A percentile compares a stretch with the other conserved stretches of the same genome.
These are phyloP conservation scores for Tachysurus vachellii DNA, from an alignment of 2,113 vertebrate genomes.

Conservation along the genomic window DNA sequence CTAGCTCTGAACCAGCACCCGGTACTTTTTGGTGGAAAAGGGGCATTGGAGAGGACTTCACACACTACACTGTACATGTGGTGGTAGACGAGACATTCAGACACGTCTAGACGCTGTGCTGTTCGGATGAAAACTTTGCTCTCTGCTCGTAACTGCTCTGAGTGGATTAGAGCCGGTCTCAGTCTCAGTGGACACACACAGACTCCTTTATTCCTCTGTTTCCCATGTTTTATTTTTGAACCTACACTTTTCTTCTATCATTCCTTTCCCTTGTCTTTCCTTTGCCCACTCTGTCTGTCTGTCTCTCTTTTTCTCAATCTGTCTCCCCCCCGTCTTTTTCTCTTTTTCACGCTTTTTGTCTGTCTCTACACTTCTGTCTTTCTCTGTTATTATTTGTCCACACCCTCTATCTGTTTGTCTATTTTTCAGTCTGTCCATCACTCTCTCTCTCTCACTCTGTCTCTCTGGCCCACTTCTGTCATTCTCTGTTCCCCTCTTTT, in stretches of 20 bases:
- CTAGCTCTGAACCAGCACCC: too few relatives aligned
- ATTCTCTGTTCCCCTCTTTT: background rate
- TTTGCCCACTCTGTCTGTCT: conserved; percentile 47
- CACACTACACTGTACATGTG: background rate
- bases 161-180: background rate
- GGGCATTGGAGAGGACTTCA: conserved; percentile 30
- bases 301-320: too few relatives aligned
- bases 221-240: background rate
- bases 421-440: fast-evolving
- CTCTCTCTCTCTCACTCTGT: too few relatives aligned
- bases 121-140: background rate
- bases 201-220: background rate
- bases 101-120: background rate
- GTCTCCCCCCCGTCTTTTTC: background rate
- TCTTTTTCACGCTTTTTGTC: too few relatives aligned
- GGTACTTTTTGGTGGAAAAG: too few relatives aligned
- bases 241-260: background rate
- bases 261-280: conserved; percentile 54
- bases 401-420: background rate
- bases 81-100: background rate
- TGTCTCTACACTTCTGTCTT: too few relatives aligned
- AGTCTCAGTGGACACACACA: background rate
- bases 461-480: background rate
- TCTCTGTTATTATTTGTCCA: too few relatives aligned
- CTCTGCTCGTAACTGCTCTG: background rate